Percentiles rank a stretch among this genome's conserved stretches.
Evolutionary conservation across 2,797 vertebrate species (phyloP).

Genomic region (Lerista edwardsae): DNA sequence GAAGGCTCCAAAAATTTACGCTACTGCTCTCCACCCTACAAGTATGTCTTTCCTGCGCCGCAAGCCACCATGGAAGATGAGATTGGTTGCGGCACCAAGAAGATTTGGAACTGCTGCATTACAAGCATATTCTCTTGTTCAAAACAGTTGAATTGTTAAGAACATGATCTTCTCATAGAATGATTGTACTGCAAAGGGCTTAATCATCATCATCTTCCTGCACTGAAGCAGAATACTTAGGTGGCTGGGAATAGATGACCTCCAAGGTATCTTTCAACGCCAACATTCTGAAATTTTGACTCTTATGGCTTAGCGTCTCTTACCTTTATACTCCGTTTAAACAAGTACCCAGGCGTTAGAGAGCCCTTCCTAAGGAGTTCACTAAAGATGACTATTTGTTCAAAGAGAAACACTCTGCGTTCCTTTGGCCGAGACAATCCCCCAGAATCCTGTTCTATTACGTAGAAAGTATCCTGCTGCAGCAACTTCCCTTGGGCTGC

Average conservation of each 20-base stretch:
- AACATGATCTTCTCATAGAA: not conserved
- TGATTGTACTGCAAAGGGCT: not conserved
- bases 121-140: not conserved
- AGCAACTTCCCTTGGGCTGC: conserved; percentile 95
- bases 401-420: conserved; percentile 95
- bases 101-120: too few species aligned
- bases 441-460: conserved; percentile 91
- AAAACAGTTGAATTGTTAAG: not conserved
- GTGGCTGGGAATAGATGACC: too few species aligned
- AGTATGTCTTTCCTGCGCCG: too few species aligned
- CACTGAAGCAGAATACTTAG: not conserved
- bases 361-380: conserved; percentile 96
- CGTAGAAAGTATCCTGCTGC: conserved; percentile 97
- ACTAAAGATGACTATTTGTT: conserved; percentile 98
- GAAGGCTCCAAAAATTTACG: too few species aligned
- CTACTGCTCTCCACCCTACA: too few species aligned
- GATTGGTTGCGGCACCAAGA: too few species aligned
- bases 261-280: not conserved
- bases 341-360: conserved; percentile 93
- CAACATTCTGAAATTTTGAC: too few species aligned
- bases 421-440: conserved; percentile 95
- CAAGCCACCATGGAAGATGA: too few species aligned
- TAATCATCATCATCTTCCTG: not conserved
- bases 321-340: conserved; percentile 98
- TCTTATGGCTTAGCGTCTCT: conserved; percentile 35